Conservation (phyloP, 2,888 invertebrate genomes). For the Gari tellinella region DNA sequence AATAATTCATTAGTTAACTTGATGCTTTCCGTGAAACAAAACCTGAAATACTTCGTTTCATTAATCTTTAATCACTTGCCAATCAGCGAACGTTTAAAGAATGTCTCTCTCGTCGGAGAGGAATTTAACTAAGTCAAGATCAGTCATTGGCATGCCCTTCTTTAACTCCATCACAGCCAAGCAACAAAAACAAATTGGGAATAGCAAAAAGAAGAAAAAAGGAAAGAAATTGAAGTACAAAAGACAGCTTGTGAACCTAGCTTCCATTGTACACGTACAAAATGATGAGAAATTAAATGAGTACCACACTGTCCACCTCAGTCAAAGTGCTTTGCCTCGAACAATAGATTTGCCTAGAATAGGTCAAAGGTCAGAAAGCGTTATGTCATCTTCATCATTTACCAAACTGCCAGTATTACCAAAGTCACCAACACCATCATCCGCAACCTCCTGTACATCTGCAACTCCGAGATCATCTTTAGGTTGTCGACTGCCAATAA, state of each 20-base stretch:
- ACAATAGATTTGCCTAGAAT: no score
- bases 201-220: conserved; percentile 49
- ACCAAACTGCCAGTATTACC: conserved; percentile 49
- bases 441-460: conserved; percentile 18
- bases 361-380: neutral
- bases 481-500: conserved; percentile 45
- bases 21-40: no score
- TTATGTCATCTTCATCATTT: conserved; percentile 14
- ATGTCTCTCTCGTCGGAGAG: no score
- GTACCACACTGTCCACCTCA: neutral
- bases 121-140: no score
- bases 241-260: conserved; percentile 48
- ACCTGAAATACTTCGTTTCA: no score
- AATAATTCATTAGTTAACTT: no score
- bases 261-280: conserved; percentile 45
- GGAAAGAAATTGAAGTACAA: conserved; percentile 47
- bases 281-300: conserved; percentile 22
- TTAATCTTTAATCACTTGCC: no score
- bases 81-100: no score
- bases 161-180: neutral
- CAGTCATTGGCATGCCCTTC: no score
- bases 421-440: conserved; percentile 40
- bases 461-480: conserved; percentile 40
- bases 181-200: conserved; percentile 12
- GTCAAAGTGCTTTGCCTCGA: neutral